phyloP scores from a whole-genome alignment of 2,113 vertebrate genomes.

The human (Homo sapiens) region DNA sequence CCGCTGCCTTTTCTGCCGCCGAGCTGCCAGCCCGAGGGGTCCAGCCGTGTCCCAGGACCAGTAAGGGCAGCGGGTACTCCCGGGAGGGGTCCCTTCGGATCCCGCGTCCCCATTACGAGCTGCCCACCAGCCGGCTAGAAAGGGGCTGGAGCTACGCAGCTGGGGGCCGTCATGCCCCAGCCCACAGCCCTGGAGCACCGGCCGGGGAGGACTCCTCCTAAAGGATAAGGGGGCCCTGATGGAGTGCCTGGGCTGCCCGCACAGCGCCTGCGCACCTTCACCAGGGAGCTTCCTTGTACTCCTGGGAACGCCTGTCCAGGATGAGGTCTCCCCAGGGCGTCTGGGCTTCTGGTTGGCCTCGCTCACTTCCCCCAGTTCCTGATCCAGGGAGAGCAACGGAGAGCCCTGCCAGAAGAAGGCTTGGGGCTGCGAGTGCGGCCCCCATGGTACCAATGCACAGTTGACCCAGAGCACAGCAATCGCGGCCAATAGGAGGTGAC shows the following conservation, averaged over 20 bases:
- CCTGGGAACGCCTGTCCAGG: background rate
- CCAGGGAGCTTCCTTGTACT: background rate
- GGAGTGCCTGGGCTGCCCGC: background rate
- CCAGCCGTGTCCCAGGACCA: no score
- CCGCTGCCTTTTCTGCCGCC: slow-evolving; percentile 25
- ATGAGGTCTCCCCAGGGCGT: no score
- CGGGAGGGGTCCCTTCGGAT: background rate
- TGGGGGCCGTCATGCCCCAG: no score
- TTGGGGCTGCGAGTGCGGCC: no score
- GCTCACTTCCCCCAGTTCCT: background rate
- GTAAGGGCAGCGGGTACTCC: background rate
- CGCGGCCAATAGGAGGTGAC: background rate
- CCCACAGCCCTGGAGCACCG: no score
- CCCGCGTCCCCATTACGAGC: background rate
- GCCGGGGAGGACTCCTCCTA: background rate
- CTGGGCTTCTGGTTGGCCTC: background rate
- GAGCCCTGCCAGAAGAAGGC: background rate
- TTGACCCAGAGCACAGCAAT: background rate
- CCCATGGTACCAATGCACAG: no score
- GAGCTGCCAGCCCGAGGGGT: background rate
- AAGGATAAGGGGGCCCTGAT: background rate
- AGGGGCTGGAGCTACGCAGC: background rate
- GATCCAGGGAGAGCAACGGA: background rate
- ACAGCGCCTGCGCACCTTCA: no score
- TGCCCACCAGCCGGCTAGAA: background rate